Conservation (phyloP, 1,140 invertebrate genomes). For the Melanaphis sacchari region DNA sequence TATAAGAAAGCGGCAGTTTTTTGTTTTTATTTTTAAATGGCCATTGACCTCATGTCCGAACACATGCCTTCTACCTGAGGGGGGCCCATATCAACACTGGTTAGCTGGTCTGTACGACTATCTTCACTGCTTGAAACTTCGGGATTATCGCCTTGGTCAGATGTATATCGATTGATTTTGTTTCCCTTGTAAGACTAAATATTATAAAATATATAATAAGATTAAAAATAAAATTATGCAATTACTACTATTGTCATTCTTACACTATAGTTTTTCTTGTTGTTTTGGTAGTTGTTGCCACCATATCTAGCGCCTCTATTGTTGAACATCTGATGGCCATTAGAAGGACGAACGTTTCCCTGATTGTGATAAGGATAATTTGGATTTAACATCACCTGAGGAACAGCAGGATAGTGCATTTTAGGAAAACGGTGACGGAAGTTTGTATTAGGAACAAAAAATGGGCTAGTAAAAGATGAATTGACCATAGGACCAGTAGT, state of each 20-base stretch:
- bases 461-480: conserved; percentile 45
- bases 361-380: conserved; percentile 51
- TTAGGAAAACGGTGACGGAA: conserved; percentile 56
- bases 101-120: conserved; percentile 32
- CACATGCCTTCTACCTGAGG: conserved; percentile 53
- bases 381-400: conserved; percentile 56
- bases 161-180: conserved; percentile 28
- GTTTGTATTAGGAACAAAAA: conserved; percentile 52
- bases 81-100: conserved; percentile 30
- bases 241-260: neutral
- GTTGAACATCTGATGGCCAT: conserved; percentile 35
- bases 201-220: neutral
- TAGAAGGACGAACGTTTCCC: conserved; percentile 39
- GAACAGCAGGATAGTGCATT: conserved; percentile 56
- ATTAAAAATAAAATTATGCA: neutral
- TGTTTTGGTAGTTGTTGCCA: conserved; percentile 47
- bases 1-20: conserved; percentile 36
- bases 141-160: conserved; percentile 39
- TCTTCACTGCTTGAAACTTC: conserved; percentile 53
- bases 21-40: conserved; percentile 47
- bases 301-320: conserved; percentile 24
- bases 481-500: conserved; percentile 44
- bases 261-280: conserved; percentile 53
- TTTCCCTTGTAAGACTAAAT: conserved; percentile 50
- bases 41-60: conserved; percentile 50